These are phyloP conservation scores for Lasioglossum villosulum DNA, from an alignment of 2,888 invertebrate genomes.

Conservation along the genomic window DNA sequence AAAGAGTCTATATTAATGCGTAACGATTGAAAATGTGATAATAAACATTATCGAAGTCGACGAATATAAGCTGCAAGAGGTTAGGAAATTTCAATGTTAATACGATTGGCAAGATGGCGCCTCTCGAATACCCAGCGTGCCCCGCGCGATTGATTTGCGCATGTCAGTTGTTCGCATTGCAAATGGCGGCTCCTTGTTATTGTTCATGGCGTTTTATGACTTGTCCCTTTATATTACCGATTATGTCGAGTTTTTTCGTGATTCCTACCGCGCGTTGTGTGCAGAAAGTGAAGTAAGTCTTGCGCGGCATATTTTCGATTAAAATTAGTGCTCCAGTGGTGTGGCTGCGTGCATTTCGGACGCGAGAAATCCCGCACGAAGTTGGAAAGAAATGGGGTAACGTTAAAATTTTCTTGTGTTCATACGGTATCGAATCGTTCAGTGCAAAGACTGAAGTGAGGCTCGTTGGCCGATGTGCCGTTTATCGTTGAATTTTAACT, in stretches of 20 bases:
- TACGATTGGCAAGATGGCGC: slow-evolving; percentile 82
- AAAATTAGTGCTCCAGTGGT: slow-evolving; percentile 77
- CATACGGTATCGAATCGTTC: slow-evolving; percentile 79
- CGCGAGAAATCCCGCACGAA: slow-evolving; percentile 80
- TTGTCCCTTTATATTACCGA: slow-evolving; percentile 84
- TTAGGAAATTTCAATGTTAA: slow-evolving; percentile 68
- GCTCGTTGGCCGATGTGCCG: slow-evolving; percentile 42
- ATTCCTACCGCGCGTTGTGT: slow-evolving; percentile 78
- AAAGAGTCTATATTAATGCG: neutral
- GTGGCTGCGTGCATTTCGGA: slow-evolving; percentile 78
- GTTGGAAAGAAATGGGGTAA: slow-evolving; percentile 84
- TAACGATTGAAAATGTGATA: neutral
- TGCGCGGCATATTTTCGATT: slow-evolving; percentile 77
- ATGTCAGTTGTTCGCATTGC: slow-evolving; percentile 94
- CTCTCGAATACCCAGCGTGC: slow-evolving; percentile 80
- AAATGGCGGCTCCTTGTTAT: slow-evolving; percentile 99
- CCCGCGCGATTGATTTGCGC: slow-evolving; percentile 87
- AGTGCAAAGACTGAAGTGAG: slow-evolving; percentile 70
- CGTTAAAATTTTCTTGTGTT: slow-evolving; percentile 81
- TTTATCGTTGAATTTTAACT: slow-evolving; percentile 44
- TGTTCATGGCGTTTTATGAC: slow-evolving; percentile 94
- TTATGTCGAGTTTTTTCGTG: slow-evolving; percentile 82
- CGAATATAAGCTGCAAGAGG: slow-evolving; percentile 50
- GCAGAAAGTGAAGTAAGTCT: slow-evolving; percentile 79
- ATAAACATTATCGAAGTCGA: slow-evolving; percentile 23